Evolutionary conservation across 2,888 invertebrate genomes (phyloP), one percentile per base, ranked within the genome.

Genomic region (Synergus laeviventris): DNA sequence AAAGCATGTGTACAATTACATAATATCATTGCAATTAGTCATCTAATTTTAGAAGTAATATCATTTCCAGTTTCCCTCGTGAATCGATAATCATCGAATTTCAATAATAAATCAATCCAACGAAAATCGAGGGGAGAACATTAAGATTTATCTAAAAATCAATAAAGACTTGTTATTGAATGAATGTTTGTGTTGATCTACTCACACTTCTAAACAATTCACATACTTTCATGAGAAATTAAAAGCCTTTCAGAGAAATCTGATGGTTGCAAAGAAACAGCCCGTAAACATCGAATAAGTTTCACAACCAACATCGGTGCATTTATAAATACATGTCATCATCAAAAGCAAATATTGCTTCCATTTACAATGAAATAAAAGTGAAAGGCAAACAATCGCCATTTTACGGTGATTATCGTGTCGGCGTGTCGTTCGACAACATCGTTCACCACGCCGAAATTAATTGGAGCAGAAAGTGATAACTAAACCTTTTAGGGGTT

Each of bases 71-170:
- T 5, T 0, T 14, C 14, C 3, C 14, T 24, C 12, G 14, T 1
- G 24, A 24, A 64, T 64, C 64, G 38, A 64, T 64, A 42, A 42
- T 42, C 64, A 42, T 16, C 24, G 39, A 24, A 42, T 14, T 42
- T 42, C 42, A 64, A 8, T 18, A 39, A 21, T 64, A 21, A 38
- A 12, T 64, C 3, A 42, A 64, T 14, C 42, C 42, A 18, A 12
- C 38, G 14, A 21, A 7, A 38, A 21, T 8, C 21, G 18, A n/a
- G 16, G 18, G 38, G 42, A 64, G 39, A 39, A 12, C 21, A 39
- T 42, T 39, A 42, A 24, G 42, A 11, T 21, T 64, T 64, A 64
- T 42, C 42, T 64, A 14, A 64, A 62, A 64, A 64, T 64, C 64
- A 64, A 42, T 64, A 64, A 64, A 42, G 9, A 42, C 12, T 4